Evolutionary conservation across 1,140 invertebrate genomes (phyloP).

Genomic region (Colletes latitarsis): DNA sequence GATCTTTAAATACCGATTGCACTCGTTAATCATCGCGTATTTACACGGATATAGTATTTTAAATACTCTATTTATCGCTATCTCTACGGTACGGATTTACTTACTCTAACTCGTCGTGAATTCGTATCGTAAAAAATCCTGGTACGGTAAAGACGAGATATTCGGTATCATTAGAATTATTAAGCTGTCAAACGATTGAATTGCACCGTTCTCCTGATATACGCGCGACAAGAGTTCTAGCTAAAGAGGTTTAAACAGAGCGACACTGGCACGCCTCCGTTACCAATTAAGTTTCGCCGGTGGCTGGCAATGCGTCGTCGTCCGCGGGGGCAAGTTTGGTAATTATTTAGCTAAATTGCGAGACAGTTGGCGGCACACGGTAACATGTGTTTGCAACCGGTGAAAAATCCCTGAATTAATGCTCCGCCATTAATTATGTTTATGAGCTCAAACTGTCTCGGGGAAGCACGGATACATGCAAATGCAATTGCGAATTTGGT

Average conservation of each 20-base stretch:
- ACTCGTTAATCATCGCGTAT: too few relatives aligned
- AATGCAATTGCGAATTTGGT: constrained; percentile 67
- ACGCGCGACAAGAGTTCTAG: neutral
- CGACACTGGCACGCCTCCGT: constrained; percentile 25
- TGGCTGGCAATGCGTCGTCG: constrained; percentile 59
- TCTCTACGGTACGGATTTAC: too few relatives aligned
- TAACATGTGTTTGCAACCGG: constrained; percentile 76
- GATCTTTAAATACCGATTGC: too few relatives aligned
- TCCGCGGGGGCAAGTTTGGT: constrained; percentile 74
- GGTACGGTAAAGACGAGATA: too few relatives aligned
- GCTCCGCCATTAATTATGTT: constrained; percentile 80
- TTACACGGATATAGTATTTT: too few relatives aligned
- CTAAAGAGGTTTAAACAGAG: constrained; percentile 14
- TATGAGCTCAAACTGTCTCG: constrained; percentile 78
- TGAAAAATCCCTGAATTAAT: constrained; percentile 80
- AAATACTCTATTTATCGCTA: too few relatives aligned
- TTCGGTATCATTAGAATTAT: neutral
- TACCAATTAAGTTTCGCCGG: constrained; percentile 54
- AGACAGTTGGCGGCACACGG: constrained; percentile 76
- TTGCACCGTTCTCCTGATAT: too few relatives aligned
- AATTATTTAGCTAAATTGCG: constrained; percentile 81
- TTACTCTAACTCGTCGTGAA: too few relatives aligned
- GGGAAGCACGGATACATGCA: constrained; percentile 67
- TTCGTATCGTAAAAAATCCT: too few relatives aligned
- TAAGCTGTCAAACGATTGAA: neutral